These are phyloP conservation scores for Xiphophorus maculatus DNA, from an alignment of 2,113 vertebrate genomes.

Conservation along the genomic window DNA sequence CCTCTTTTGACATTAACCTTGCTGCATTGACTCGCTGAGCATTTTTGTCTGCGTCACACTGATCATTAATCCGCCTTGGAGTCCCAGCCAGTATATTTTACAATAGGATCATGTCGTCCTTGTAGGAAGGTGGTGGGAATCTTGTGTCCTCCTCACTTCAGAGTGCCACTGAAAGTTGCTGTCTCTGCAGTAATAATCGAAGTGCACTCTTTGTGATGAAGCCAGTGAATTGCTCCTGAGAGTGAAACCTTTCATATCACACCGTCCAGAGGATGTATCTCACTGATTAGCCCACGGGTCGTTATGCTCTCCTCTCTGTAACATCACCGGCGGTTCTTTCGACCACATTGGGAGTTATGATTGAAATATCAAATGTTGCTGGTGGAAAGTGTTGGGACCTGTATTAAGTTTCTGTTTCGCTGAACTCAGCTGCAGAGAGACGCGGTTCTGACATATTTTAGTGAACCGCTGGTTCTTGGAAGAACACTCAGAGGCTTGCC, in stretches of 20 bases:
- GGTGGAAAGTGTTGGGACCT: constrained; percentile 12
- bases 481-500: constrained; percentile 16
- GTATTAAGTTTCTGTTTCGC: constrained; percentile 31
- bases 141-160: not conserved
- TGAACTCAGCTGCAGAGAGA: constrained; percentile 45
- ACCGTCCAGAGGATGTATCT: constrained; percentile 49
- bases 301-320: constrained; percentile 7
- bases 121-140: constrained; percentile 8
- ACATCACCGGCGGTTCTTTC: constrained; percentile 10
- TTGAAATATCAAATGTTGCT: constrained; percentile 51
- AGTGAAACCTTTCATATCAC: constrained; percentile 6
- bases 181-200: constrained; percentile 30
- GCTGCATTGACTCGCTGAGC: not conserved
- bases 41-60: not conserved
- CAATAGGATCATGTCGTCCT: constrained; percentile 34
- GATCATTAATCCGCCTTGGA: not conserved
- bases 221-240: constrained; percentile 10
- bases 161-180: constrained; percentile 13
- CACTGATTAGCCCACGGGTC: constrained; percentile 56
- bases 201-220: constrained; percentile 65
- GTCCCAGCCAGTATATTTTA: constrained; percentile 26
- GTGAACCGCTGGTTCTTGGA: constrained; percentile 47
- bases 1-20: not conserved
- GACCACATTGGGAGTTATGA: constrained; percentile 45
- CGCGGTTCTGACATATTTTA: constrained; percentile 28